Evolutionary conservation across 2,888 invertebrate genomes (phyloP), one percentile per base, ranked within the genome.

Genomic region (Scelioninae gen. 1): DNA sequence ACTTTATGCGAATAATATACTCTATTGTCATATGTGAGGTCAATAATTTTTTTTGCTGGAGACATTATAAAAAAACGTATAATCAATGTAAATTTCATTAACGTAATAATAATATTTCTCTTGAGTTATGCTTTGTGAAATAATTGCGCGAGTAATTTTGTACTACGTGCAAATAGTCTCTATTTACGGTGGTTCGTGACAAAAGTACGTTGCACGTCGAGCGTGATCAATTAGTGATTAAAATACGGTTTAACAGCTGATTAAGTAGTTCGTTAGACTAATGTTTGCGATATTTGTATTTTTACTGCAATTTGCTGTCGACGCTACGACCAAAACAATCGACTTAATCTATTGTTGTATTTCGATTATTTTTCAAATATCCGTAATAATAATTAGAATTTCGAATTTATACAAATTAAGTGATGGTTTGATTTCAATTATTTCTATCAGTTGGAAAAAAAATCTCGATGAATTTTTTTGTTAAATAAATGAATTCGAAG

Each of bases 181-280:
- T 10, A 29, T 47, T 51, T 23, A 60, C 13, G 40, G 51, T 43
- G 40, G 51, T 23, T 60, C 71, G 71, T 29, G 43, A 71, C 31
- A 51, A 71, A 71, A 60, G 38, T 40, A 60, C 40, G 29, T 71
- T 34, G 8, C 40, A 32, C 38, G 63, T 38, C 34, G 23, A 69
- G 55, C 69, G 69, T 34, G 69, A 69, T 69, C 69, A 47, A 69
- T 69, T 69, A 69, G 55, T 47, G 43, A 58, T 69, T 56, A 56
- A 69, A 56, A 13, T 69, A 58, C 56, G 23, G 45, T 58, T 69
- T 58, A 31, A 58, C 56, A 56, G 34, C 32, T 47, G 58, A 69
- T 69, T 69, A 69, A 69, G 47, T 47, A 56, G 55, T 32, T 55
- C 43, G 43, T 69, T 58, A 43, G 66, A 53, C 31, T 66, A 53